These are phyloP conservation scores for Pachypeltis micranthus DNA, from an alignment of 1,140 invertebrate genomes.

Conservation along the genomic window DNA sequence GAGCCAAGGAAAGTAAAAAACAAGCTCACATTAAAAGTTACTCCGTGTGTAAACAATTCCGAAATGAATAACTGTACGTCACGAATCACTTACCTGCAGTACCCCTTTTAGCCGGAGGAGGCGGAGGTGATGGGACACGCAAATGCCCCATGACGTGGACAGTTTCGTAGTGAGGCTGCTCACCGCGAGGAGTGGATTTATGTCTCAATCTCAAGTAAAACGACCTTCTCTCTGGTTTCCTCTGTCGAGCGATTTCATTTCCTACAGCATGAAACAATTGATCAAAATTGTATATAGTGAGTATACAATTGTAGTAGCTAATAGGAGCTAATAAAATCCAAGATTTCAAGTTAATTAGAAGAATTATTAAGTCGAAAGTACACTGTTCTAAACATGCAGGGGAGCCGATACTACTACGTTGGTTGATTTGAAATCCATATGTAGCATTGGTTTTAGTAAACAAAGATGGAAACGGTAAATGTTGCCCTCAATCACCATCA, in stretches of 20 bases:
- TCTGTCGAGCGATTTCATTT: neutral
- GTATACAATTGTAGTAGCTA: neutral
- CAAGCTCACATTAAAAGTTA: no score
- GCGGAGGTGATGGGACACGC: constrained; percentile 30
- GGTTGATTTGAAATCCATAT: no score
- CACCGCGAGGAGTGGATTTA: constrained; percentile 47
- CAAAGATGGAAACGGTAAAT: no score
- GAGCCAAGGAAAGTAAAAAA: no score
- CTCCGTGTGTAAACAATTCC: no score
- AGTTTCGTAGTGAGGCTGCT: constrained; percentile 50
- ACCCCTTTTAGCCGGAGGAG: neutral
- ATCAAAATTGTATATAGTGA: neutral
- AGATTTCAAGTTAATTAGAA: neutral
- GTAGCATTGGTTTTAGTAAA: no score
- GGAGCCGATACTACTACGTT: no score
- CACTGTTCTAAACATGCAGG: no score
- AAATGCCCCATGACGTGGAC: constrained; percentile 45
- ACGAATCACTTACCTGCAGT: neutral
- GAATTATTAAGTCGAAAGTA: no score
- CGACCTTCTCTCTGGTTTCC: constrained; percentile 19
- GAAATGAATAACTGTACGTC: no score
- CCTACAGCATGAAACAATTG: neutral
- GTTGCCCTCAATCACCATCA: no score
- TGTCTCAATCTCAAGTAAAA: constrained; percentile 50
- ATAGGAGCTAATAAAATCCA: neutral